Conservation (phyloP, 2,113 vertebrate genomes). For the Formicarius rufipectus region DNA sequence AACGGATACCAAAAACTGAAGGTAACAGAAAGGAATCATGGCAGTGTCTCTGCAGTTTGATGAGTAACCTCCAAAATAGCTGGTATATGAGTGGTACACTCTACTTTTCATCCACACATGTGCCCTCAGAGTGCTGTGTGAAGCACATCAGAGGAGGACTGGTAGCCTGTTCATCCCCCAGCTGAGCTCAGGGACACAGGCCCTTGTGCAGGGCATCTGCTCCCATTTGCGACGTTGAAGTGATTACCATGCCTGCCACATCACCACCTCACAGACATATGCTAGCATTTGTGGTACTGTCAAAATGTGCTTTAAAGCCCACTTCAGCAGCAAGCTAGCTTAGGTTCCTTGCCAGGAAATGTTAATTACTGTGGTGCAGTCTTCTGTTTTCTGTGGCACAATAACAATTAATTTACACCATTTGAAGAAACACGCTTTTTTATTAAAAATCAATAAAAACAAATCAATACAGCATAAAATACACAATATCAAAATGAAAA, state of each 20-base stretch:
- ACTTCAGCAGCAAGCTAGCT: constrained; percentile 4
- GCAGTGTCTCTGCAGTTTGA: too few relatives aligned
- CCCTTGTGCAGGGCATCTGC: neutral
- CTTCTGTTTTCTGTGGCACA: constrained; percentile 35
- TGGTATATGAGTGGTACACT: accelerated
- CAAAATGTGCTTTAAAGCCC: constrained; percentile 43
- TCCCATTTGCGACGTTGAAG: accelerated
- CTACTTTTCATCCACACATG: neutral
- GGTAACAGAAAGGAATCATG: too few relatives aligned
- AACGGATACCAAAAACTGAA: neutral
- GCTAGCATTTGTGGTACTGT: neutral
- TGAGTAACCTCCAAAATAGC: neutral
- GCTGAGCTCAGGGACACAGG: accelerated
- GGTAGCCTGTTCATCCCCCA: neutral
- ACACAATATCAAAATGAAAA: constrained; percentile 45
- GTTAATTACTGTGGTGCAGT: constrained; percentile 55
- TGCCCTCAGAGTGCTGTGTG: neutral
- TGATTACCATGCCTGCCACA: neutral
- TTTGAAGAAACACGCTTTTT: constrained; percentile 53
- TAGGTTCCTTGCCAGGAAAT: constrained; percentile 46
- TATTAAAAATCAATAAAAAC: constrained; percentile 64
- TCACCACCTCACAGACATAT: neutral
- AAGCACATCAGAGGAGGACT: neutral
- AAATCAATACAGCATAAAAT: constrained; percentile 24
- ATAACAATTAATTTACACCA: constrained; percentile 54